Conservation (phyloP, 1,140 invertebrate species). For the Goniozus legneri region DNA sequence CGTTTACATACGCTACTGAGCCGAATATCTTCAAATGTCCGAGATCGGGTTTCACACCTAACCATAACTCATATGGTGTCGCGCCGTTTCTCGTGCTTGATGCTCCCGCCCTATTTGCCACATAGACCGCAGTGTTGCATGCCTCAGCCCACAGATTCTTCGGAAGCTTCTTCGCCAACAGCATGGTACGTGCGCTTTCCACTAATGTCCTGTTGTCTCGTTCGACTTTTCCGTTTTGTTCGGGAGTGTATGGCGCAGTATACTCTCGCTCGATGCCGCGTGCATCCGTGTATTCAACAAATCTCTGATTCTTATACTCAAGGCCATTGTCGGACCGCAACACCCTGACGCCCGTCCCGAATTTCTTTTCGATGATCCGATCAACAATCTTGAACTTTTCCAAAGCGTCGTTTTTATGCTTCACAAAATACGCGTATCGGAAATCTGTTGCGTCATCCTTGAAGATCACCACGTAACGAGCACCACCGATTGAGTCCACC, state of each 20-base stretch:
- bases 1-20: slow-evolving; percentile 30
- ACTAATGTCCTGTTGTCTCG: slow-evolving; percentile 43
- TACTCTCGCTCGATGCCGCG: slow-evolving; percentile 11
- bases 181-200: slow-evolving; percentile 42
- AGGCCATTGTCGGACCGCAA: slow-evolving; percentile 18
- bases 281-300: slow-evolving; percentile 1
- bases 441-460: slow-evolving; percentile 47
- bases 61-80: slow-evolving; percentile 28
- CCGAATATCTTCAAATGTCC: slow-evolving; percentile 40
- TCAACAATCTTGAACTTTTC: slow-evolving; percentile 35
- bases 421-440: slow-evolving; percentile 45
- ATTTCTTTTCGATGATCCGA: slow-evolving; percentile 13
- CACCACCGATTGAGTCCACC: slow-evolving; percentile 26
- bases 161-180: slow-evolving; percentile 35
- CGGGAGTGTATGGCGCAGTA: slow-evolving; percentile 35
- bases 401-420: slow-evolving; percentile 40
- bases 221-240: slow-evolving; percentile 48
- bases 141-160: slow-evolving; percentile 50
- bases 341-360: slow-evolving; percentile 13
- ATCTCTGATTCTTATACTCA: slow-evolving; percentile 10
- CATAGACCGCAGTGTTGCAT: slow-evolving; percentile 33
- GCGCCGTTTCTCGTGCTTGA: not conserved
- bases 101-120: slow-evolving; percentile 21
- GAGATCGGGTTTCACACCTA: slow-evolving; percentile 16
- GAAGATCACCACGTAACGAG: slow-evolving; percentile 46